phyloP scores from a whole-genome alignment of 2,113 vertebrate genomes.

The Sminthopsis crassicaudata region DNA sequence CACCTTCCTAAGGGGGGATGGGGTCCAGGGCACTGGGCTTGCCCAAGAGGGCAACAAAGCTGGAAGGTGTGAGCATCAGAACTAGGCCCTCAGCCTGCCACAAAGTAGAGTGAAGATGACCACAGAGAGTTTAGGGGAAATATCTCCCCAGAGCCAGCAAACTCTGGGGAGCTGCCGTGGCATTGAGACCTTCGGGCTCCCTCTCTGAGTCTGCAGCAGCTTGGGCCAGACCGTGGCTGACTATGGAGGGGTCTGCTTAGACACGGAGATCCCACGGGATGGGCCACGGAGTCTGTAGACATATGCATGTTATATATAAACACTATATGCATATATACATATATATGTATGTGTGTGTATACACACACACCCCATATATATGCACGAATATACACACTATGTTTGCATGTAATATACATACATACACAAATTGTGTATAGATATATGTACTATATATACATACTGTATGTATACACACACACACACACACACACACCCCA shows the following conservation, averaged over 20 bases:
- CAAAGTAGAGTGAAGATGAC: not conserved
- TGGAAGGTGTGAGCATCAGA: not conserved
- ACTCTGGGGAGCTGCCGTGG: not conserved
- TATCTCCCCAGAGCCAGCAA: not conserved
- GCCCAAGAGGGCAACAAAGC: not conserved
- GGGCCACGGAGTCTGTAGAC: not conserved
- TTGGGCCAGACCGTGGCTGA: not conserved
- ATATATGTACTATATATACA: no score
- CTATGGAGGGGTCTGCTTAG: not conserved
- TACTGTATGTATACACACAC: no score
- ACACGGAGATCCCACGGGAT: no score
- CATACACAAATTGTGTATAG: no score
- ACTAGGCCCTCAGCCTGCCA: not conserved
- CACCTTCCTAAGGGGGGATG: not conserved
- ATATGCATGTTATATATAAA: no score
- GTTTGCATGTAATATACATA: no score
- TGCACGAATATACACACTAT: no score
- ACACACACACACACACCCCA: no score
- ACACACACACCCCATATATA: no score
- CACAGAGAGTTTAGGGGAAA: not conserved
- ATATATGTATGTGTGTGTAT: no score
- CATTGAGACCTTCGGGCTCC: not conserved
- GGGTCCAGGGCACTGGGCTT: not conserved
- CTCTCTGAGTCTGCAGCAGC: not conserved
- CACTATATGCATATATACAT: no score